These are phyloP conservation scores for Papilio gigon DNA, from an alignment of 2,888 invertebrate species.

Conservation along the genomic window DNA sequence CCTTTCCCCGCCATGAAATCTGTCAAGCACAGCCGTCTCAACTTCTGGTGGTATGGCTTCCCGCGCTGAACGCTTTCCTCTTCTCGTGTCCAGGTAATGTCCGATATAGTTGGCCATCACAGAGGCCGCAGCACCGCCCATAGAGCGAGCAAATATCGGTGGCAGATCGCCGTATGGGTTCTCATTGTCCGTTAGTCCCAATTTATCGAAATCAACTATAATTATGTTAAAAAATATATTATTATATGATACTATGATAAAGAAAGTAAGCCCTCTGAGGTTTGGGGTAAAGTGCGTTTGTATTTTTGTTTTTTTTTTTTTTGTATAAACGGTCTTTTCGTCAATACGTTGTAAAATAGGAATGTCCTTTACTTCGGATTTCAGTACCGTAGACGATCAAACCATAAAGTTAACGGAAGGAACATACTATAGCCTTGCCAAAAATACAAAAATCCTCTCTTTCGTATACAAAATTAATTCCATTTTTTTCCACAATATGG, in stretches of 20 bases:
- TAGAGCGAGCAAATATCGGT: constrained; percentile 88
- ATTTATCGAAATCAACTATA: constrained; percentile 91
- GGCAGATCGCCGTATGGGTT: constrained; percentile 92
- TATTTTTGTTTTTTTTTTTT: too few species aligned
- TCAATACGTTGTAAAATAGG: neutral
- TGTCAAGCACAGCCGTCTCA: constrained; percentile 65
- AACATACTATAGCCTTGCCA: too few species aligned
- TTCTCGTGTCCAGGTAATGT: constrained; percentile 85
- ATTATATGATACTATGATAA: neutral
- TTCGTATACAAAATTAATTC: too few species aligned
- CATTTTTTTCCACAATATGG: neutral
- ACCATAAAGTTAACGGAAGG: too few species aligned
- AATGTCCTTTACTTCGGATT: too few species aligned
- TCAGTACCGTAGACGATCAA: too few species aligned
- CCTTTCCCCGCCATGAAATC: constrained; percentile 91
- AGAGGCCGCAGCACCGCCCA: constrained; percentile 88
- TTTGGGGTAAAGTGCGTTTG: too few species aligned
- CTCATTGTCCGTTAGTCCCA: constrained; percentile 93
- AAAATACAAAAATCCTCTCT: too few species aligned
- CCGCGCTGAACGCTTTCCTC: constrained; percentile 73
- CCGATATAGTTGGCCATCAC: constrained; percentile 88
- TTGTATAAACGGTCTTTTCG: neutral
- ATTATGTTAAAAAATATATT: constrained; percentile 44
- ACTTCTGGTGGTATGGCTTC: constrained; percentile 62
- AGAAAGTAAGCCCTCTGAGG: too few species aligned